Percentiles rank a stretch among this genome's conserved stretches.
These are phyloP conservation scores for Tapera naevia DNA, from an alignment of 2,797 vertebrate genomes.

Conservation along the genomic window DNA sequence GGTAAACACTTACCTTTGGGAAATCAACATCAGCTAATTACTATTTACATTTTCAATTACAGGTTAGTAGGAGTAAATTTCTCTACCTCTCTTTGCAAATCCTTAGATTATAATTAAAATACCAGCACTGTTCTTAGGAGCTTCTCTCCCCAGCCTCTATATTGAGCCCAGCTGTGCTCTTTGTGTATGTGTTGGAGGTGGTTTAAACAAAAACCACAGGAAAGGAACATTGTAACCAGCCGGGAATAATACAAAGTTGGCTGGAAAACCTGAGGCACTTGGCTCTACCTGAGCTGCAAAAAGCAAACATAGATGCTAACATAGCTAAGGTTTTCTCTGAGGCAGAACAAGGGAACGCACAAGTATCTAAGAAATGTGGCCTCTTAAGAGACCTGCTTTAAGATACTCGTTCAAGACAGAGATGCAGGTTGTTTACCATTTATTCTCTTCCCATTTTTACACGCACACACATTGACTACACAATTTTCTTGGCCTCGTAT, in stretches of 20 bases:
- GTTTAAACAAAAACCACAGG: conserved; percentile 17
- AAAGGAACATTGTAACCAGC: background rate
- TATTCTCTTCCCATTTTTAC: background rate
- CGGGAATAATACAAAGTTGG: background rate
- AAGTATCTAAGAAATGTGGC: no score
- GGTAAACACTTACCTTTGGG: background rate
- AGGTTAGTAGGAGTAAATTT: background rate
- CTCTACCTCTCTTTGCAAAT: background rate
- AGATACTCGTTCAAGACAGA: background rate
- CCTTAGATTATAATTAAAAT: background rate
- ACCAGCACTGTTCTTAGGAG: background rate
- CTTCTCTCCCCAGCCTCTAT: background rate
- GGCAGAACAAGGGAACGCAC: background rate
- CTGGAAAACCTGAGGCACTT: background rate
- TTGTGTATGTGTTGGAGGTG: background rate
- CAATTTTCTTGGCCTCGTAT: background rate
- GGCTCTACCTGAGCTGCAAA: background rate
- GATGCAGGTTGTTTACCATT: background rate
- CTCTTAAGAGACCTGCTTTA: background rate
- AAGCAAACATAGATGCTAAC: background rate
- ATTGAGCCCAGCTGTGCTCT: background rate
- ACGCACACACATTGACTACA: no score
- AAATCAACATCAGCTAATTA: background rate
- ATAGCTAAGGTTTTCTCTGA: background rate
- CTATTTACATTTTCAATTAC: conserved; percentile 7